Evolutionary conservation across 2,888 invertebrate species (phyloP).

Genomic region (Margaritifera margaritifera): DNA sequence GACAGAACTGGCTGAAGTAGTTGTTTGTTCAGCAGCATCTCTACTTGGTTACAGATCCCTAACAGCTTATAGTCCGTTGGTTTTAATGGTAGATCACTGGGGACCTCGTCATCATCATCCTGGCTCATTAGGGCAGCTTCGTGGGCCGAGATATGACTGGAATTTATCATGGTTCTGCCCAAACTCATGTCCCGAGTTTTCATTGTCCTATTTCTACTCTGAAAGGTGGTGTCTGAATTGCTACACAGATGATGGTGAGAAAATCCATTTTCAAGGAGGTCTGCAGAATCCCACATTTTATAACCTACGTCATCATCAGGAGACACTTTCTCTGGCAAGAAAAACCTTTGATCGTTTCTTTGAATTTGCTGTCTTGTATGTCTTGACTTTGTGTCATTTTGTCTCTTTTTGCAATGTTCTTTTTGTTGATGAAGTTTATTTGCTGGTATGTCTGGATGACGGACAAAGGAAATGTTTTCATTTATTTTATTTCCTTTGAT

Average conservation of each 20-base stretch:
- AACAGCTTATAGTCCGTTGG: constrained; percentile 63
- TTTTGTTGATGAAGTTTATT: constrained; percentile 12
- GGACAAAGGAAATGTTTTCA: constrained; percentile 19
- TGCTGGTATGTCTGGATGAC: constrained; percentile 32
- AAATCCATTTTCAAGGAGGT: constrained; percentile 47
- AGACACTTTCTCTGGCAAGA: constrained; percentile 7
- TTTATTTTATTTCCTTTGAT: constrained; percentile 60
- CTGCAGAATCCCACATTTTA: constrained; percentile 44
- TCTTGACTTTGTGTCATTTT: constrained; percentile 5
- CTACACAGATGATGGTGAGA: constrained; percentile 34
- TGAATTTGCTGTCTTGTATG: constrained; percentile 7
- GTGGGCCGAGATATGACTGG: constrained; percentile 18
- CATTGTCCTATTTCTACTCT: constrained; percentile 7
- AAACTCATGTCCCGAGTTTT: constrained; percentile 1
- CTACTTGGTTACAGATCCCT: constrained; percentile 66
- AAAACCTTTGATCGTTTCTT: constrained; percentile 8
- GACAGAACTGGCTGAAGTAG: constrained; percentile 53
- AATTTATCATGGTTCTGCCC: constrained; percentile 1
- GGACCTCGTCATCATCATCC: constrained; percentile 17
- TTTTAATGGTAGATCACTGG: constrained; percentile 14
- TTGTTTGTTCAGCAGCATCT: constrained; percentile 62
- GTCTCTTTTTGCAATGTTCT: constrained; percentile 9
- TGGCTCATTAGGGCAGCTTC: constrained; percentile 21
- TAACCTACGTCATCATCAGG: constrained; percentile 11
- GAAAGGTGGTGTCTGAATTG: constrained; percentile 26